Evolutionary conservation across 2,888 invertebrate species (phyloP), one percentile per base, ranked within the genome.

Genomic region (Heliconius cydno): DNA sequence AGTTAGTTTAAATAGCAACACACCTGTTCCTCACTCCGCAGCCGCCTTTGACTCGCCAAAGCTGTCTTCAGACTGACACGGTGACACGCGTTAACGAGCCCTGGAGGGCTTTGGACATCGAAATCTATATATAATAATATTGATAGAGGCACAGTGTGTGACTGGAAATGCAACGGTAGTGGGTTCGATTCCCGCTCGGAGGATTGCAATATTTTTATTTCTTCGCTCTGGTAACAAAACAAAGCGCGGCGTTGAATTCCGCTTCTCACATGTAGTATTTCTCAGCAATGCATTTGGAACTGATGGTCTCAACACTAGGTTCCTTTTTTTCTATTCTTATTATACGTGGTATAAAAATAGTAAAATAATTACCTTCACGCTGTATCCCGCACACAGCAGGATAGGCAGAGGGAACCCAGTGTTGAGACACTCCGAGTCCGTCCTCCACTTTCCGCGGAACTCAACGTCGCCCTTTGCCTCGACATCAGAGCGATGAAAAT

Each of bases 1-100:
- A 73, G 38, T 60, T 60, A 73, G 34, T 60, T 73, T 34, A 73
- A 73, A 73, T 73, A 19, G 73, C 73, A 60, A 73, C 73, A 73
- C 73, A 73, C 73, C 73, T 60, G 73, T 73, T 70, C 70, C 25
- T 70, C 41, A 28, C 34, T 68, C 67, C 30, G 22, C 68, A 68
- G 22, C 41, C 68, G 70, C 41, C 41, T 70, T 70, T 70, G 70
- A 70, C 41, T 46, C 41, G 70, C 70, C 70, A 46, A 19, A 25
- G 38, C 41, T 28, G 70, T 70, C 70, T 70, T 70, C 13, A 28
- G 70, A 9, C 41, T 70, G 70, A 70, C 41, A 34, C 34, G n/a
- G n/a, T n/a, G n/a, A n/a, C 28, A 28, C 28, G 34, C 34, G 34
- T 70, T 70, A 70, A 70, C 70, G 9, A 70, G 70, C 70, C 15